Conservation (phyloP, 2,888 invertebrate genomes). For the Phania funesta region DNA sequence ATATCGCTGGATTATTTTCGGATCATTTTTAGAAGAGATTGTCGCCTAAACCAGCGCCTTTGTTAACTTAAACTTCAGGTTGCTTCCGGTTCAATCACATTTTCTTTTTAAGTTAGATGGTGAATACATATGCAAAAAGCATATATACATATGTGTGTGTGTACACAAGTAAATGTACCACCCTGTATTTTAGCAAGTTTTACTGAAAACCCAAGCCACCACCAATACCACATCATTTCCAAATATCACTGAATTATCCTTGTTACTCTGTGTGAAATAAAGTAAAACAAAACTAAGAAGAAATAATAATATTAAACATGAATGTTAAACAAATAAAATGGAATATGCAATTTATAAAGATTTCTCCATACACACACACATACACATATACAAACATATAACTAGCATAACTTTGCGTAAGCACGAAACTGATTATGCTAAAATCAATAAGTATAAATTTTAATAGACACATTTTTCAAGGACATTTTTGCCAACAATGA, state of each 20-base stretch:
- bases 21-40: too few relatives aligned
- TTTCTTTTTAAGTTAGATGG: too few relatives aligned
- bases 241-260: conserved; percentile 19
- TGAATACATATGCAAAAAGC: too few relatives aligned
- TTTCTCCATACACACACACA: background rate
- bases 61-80: too few relatives aligned
- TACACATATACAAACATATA: background rate
- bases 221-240: background rate
- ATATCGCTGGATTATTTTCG: too few relatives aligned
- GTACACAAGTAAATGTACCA: too few relatives aligned
- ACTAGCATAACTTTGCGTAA: conserved; percentile 2
- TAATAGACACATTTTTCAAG: conserved; percentile 31
- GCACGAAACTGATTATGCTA: conserved; percentile 1
- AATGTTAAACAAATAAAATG: background rate
- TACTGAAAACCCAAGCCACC: background rate
- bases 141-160: too few relatives aligned
- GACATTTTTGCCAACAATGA: conserved; percentile 14
- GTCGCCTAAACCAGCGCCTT: too few relatives aligned
- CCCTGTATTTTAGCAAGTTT: conserved; percentile 17
- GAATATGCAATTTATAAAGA: too few relatives aligned
- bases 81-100: too few relatives aligned
- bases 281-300: conserved; percentile 1
- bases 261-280: background rate
- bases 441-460: conserved; percentile 47
- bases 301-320: conserved; percentile 2